Base-by-base conservation (phyloP, 2,888 invertebrate genomes). In the Drosophila melanosoma region DNA sequence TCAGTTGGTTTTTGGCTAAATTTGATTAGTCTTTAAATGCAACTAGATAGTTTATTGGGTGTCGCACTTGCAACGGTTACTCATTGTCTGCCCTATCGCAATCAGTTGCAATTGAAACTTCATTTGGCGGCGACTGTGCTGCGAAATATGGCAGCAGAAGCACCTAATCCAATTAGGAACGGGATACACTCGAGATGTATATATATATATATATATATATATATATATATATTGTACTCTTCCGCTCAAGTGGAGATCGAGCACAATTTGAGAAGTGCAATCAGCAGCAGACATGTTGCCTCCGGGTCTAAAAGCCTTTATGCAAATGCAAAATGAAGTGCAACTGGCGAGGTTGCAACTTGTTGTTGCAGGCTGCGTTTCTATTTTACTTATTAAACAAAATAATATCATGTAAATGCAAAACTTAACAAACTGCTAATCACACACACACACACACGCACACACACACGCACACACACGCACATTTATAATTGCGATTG, bases 391-490 rank as follows among this genome's bases (percentile, higher is more conserved):
- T 74, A 74, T 58, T 49, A 79, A 73, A 63, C 79, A 63, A 68
- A 81, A 81, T 81, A 81, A 81, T 74, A 81, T 79, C 68, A 81
- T 81, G 81, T 79, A 81, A 81, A 81, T 81, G 65, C 59, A 68
- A 81, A 69, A 69, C 74, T 79, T 81, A 81, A 79, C 81, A 79
- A 70, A 63, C 65, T 62, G 62, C 26, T 35, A 48, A 48, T 36
- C 53, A 52, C 40, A 61, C 51, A 69, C 42, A 48, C 38, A 66
- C 26, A 59, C 45, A 42, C n/a, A 45, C 26, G 35, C 12, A 29
- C 17, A 20, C 26, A 33, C n/a, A 4, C 8, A 38, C 10, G 54
- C 40, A 45, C 12, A 29, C 17, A 20, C 26, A 33, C n/a, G 10
- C 8, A 38, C 10, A 58, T 42, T 45, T 20, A 36, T 51, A 42